Evolutionary conservation across 2,888 invertebrate species (phyloP), one percentile per base, ranked within the genome.

Genomic region (Oligia latruncula): DNA sequence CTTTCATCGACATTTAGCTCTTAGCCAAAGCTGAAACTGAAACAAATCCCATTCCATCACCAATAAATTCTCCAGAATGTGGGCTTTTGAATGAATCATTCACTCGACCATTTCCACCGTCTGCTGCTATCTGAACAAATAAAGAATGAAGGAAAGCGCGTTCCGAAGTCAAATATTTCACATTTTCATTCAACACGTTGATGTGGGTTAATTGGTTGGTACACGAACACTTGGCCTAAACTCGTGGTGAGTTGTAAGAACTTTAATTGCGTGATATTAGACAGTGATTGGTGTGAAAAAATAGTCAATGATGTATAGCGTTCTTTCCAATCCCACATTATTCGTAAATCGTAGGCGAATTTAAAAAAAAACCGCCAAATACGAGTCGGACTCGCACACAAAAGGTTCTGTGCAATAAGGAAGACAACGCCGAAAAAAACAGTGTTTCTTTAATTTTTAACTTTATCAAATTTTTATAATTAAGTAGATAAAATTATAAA

Each of bases 151-250:
- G 81, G 84, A 89, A 88, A 88, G 88, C 82, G 88, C 88, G 87
- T 89, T 88, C 84, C 84, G 46, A 85, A 87, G 74, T 74, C 78
- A 87, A 87, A 88, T 89, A 87, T 81, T 82, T 86, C 77, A 84
- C 67, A 83, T 89, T 82, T 86, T 71, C 87, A 86, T 86, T 86
- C 84, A 88, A 86, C 86, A 79, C 82, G 58, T 80, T 78, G 55
- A 88, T 83, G 81, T 89, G 75, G 88, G 88, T 88, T 88, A 88
- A 88, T 88, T 88, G 81, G 67, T 74, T 76, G 71, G 79, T 64
- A 76, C 88, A 89, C 88, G 88, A 79, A 89, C 79, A 68, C 74
- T 72, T 62, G 67, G 74, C 73, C 78, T 72, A 77, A 84, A 80
- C 71, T 74, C 68, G 67, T 60, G 70, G 49, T 67, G 80, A 71